Evolutionary conservation across 2,888 invertebrate genomes (phyloP), one percentile per base, ranked within the genome.

Genomic region (Acleris sparsana): DNA sequence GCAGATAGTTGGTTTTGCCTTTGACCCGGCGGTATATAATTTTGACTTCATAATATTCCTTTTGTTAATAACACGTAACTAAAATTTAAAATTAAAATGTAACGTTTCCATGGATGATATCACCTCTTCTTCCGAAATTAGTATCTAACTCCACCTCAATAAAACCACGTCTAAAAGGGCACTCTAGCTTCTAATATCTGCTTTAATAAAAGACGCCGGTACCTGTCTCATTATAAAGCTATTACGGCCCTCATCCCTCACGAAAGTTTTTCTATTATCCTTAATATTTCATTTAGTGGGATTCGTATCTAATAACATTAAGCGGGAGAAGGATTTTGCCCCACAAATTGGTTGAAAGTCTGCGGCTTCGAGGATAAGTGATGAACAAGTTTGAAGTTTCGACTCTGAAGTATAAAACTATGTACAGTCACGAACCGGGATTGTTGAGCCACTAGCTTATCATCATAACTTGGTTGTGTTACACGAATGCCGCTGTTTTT

Each of bases 271-370:
- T 84, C 81, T 83, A 83, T 84, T 82, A 82, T 77, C 72, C 76
- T 70, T 78, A 76, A 83, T 84, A 85, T 86, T 83, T 83, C 79
- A 85, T 85, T 85, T 81, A 77, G 76, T 73, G 65, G 79, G 77
- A 75, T 80, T 80, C 79, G 17, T 33, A 75, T 78, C 73, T 79
- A 79, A 81, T 80, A 77, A 75, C 71, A 75, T 76, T 76, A 74
- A 62, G 69, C 64, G 66, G 65, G 66, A 62, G 62, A 69, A 72
- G 71, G 73, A 73, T 74, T 74, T 73, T 61, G 62, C 48, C 64
- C 63, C 70, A 65, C 63, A 70, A 73, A 73, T 71, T 69, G 72
- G 71, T 71, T 73, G 69, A 70, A 70, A 68, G 70, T 70, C 69
- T 61, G 70, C 68, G 70, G 69, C 59, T 55, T 70, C 62, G 55